phyloP scores from a whole-genome alignment of 1,140 invertebrate genomes.

The Philopotamus ludificatus region DNA sequence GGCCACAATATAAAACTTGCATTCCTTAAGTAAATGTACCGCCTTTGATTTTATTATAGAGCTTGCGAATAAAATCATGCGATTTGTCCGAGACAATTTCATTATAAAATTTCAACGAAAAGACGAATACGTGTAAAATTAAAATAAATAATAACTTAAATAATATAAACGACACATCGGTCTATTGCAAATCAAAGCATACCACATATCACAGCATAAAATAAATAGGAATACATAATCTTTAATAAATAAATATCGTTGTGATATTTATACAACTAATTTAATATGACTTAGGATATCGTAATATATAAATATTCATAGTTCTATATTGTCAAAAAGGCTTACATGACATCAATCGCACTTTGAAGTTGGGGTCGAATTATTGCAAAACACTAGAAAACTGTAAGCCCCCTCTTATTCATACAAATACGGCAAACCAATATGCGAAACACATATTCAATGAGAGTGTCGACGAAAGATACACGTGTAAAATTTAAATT shows the following conservation, averaged over 20 bases:
- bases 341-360: conserved; percentile 24
- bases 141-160: background rate
- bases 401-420: background rate
- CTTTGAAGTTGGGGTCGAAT: background rate
- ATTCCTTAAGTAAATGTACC: too few species aligned
- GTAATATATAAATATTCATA: background rate
- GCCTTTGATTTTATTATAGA: too few species aligned
- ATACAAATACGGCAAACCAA: too few species aligned
- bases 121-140: background rate
- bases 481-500: too few species aligned
- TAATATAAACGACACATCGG: background rate
- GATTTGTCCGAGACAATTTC: too few species aligned
- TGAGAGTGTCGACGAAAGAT: too few species aligned
- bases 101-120: background rate
- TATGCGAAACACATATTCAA: too few species aligned
- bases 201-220: background rate
- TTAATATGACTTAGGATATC: background rate
- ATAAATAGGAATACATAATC: conserved; percentile 11
- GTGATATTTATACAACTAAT: background rate
- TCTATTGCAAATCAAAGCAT: conserved; percentile 2
- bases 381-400: background rate
- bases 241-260: background rate
- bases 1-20: too few species aligned
- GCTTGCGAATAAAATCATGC: too few species aligned
- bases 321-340: conserved; percentile 27